phyloP scores from a whole-genome alignment of 2,113 vertebrate genomes.

The Dicentrarchus labrax region DNA sequence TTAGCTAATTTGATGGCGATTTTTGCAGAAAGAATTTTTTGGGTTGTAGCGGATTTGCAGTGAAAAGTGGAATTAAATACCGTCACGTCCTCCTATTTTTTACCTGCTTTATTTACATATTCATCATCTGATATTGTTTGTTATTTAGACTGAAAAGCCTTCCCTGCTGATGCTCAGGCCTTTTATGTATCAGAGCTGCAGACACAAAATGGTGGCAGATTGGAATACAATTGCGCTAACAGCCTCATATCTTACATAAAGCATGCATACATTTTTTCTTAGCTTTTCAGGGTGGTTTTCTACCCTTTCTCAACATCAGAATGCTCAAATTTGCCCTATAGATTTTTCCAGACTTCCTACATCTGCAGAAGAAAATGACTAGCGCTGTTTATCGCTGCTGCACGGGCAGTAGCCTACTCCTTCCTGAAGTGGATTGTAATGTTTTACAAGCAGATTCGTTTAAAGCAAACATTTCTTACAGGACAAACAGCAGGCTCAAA shows the following conservation, averaged over 20 bases:
- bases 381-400: not conserved
- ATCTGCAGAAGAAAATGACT: not conserved
- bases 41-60: not conserved
- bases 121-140: not conserved
- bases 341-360: not conserved
- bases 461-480: slow-evolving; percentile 27
- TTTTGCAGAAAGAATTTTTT: not conserved
- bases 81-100: not conserved
- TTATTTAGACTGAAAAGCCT: not conserved
- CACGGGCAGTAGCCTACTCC: not conserved
- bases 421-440: not conserved
- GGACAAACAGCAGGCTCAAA: slow-evolving; percentile 19
- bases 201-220: slow-evolving; percentile 71
- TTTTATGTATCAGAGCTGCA: slow-evolving; percentile 10
- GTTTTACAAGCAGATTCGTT: slow-evolving; percentile 42
- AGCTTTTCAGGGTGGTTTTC: not conserved
- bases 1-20: not conserved
- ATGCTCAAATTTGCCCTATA: not conserved
- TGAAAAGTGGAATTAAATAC: not conserved
- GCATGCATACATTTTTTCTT: not conserved
- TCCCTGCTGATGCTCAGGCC: slow-evolving; percentile 11
- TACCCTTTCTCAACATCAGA: not conserved
- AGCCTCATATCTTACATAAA: slow-evolving; percentile 20
- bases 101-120: not conserved
- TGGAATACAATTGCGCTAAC: slow-evolving; percentile 4